Percentiles rank a stretch among this genome's conserved stretches.
phyloP scores from a whole-genome alignment of 2,888 invertebrate genomes.

The Trichopria drosophilae region DNA sequence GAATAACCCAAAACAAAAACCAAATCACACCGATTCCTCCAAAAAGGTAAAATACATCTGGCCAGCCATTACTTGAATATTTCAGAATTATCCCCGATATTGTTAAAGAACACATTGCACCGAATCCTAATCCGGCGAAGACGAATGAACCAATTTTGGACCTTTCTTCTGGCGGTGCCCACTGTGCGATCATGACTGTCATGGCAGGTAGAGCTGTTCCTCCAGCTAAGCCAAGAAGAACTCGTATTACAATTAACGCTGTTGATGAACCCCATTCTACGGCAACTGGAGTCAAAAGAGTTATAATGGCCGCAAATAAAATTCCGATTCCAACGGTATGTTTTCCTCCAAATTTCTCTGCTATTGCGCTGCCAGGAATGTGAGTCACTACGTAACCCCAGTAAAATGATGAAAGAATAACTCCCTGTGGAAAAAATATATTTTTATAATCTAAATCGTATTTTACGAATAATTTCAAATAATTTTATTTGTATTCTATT shows the following conservation, averaged over 20 bases:
- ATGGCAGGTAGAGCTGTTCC: conserved; percentile 80
- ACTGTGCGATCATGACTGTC: conserved; percentile 74
- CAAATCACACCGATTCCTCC: conserved; percentile 72
- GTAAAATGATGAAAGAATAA: conserved; percentile 77
- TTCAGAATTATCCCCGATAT: conserved; percentile 65
- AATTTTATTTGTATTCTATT: too few relatives aligned
- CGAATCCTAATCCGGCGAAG: conserved; percentile 74
- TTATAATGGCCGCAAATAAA: conserved; percentile 75
- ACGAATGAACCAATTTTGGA: conserved; percentile 76
- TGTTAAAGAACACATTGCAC: conserved; percentile 64
- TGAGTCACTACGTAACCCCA: conserved; percentile 80
- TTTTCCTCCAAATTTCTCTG: conserved; percentile 80
- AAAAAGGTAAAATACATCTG: conserved; percentile 76
- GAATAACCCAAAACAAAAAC: conserved; percentile 67
- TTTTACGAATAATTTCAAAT: too few relatives aligned
- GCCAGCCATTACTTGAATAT: conserved; percentile 66
- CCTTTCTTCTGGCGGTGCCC: conserved; percentile 75
- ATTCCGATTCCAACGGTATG: conserved; percentile 78
- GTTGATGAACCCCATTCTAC: conserved; percentile 69
- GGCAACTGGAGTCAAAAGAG: conserved; percentile 73
- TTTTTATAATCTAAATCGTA: too few relatives aligned
- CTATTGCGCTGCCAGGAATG: conserved; percentile 75
- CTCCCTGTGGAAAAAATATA: too few relatives aligned
- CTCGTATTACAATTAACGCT: conserved; percentile 69
- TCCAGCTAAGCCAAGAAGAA: conserved; percentile 79